A percentile compares a stretch with the other conserved stretches of the same genome.
phyloP scores from a whole-genome alignment of 2,113 vertebrate genomes.

The Brachyhypopomus gauderio region DNA sequence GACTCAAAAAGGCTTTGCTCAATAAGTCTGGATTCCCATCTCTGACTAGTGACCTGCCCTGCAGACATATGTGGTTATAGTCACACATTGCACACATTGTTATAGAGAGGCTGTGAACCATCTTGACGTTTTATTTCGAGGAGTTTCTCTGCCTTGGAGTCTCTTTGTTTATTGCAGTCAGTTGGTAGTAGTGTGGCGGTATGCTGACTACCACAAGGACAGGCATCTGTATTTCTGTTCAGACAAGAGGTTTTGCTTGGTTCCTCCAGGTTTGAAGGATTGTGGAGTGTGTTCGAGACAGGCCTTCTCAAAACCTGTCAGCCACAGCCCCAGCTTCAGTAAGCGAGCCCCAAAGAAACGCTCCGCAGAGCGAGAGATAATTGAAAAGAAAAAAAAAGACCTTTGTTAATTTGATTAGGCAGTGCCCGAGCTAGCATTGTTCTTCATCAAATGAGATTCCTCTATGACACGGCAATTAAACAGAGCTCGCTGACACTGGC shows the following conservation, averaged over 20 bases:
- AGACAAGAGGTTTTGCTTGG: conserved; percentile 7
- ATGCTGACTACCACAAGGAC: conserved; percentile 18
- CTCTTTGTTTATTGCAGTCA: conserved; percentile 45
- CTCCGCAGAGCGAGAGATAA: conserved; percentile 79
- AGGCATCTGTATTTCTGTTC: conserved; percentile 11
- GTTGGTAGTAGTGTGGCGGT: conserved; percentile 25
- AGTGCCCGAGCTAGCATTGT: conserved; percentile 80
- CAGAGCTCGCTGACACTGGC: conserved; percentile 66
- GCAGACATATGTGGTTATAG: conserved; percentile 50
- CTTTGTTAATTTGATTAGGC: conserved; percentile 94
- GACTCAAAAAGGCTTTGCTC: conserved; percentile 18
- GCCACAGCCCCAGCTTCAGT: conserved; percentile 41
- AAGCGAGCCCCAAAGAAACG: conserved; percentile 66
- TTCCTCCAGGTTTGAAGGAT: conserved; percentile 1
- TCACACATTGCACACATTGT: conserved; percentile 9
- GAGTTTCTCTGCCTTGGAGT: conserved; percentile 35
- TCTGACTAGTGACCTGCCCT: conserved; percentile 47
- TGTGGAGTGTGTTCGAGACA: conserved; percentile 28
- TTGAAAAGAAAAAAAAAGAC: conserved; percentile 79
- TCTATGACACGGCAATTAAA: conserved; percentile 90
- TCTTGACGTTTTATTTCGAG: conserved; percentile 44
- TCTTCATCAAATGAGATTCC: conserved; percentile 90
- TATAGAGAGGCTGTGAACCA: conserved; percentile 37
- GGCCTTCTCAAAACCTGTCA: conserved; percentile 32
- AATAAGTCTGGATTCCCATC: conserved; percentile 37